Evolutionary conservation across 2,888 invertebrate genomes (phyloP).

Genomic region (Drosophila melanosoma): DNA sequence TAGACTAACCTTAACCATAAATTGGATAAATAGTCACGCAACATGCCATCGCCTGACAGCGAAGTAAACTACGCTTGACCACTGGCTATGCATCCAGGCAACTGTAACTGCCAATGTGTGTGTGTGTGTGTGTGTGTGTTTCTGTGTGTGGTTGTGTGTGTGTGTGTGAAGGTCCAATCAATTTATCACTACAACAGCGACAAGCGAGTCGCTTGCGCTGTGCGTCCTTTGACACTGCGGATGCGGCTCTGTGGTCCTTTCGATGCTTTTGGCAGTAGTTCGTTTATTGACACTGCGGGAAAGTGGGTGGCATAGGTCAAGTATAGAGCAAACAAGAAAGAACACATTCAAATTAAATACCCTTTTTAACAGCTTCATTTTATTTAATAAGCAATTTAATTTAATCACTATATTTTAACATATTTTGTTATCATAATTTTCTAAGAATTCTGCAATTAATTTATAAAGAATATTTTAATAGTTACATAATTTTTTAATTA

Average conservation of each 20-base stretch:
- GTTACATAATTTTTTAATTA: background rate
- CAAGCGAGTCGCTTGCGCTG: constrained; percentile 55
- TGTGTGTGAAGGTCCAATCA: constrained; percentile 67
- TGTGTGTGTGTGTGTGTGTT: constrained; percentile 16
- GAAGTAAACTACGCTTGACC: constrained; percentile 57
- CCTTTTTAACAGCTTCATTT: background rate
- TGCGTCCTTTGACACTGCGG: constrained; percentile 34
- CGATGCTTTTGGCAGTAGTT: constrained; percentile 26
- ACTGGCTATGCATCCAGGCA: constrained; percentile 37
- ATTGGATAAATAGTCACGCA: constrained; percentile 79
- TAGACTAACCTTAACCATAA: constrained; percentile 76
- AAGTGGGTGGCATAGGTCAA: constrained; percentile 1
- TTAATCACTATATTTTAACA: background rate
- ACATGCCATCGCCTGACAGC: constrained; percentile 70
- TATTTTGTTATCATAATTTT: background rate
- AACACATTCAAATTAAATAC: background rate
- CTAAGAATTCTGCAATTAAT: background rate
- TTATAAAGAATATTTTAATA: background rate
- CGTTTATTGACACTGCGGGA: constrained; percentile 1
- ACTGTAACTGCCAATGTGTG: constrained; percentile 7
- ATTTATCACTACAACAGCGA: constrained; percentile 80
- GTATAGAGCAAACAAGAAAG: constrained; percentile 27
- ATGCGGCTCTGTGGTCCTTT: constrained; percentile 38
- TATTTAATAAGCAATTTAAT: background rate
- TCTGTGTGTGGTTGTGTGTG: constrained; percentile 19